These are phyloP conservation scores for Amblyopsis hoosieri DNA, from an alignment of 2,797 vertebrate genomes.

Conservation along the genomic window DNA sequence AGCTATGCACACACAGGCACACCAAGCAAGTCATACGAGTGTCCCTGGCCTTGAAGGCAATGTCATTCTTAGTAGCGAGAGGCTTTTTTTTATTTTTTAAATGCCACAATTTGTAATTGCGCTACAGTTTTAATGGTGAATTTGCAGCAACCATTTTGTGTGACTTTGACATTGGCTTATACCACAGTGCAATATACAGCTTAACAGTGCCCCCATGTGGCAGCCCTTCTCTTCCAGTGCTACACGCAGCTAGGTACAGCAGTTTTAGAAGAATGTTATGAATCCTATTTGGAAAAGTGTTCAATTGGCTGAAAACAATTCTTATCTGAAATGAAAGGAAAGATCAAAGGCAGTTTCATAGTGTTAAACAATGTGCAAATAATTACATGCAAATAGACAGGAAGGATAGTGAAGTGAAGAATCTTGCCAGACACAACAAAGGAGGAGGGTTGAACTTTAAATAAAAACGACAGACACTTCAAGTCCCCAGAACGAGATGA, in stretches of 20 bases:
- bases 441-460: conserved; percentile 61
- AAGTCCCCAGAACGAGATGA: conserved; percentile 51
- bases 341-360: conserved; percentile 9
- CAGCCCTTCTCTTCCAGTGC: conserved; percentile 44
- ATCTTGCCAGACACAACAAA: conserved; percentile 36
- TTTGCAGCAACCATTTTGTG: conserved; percentile 81
- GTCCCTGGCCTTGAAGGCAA: conserved; percentile 29
- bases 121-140: conserved; percentile 64
- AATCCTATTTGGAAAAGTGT: no score
- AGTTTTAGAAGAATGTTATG: conserved; percentile 17
- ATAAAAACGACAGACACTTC: conserved; percentile 63
- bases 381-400: not conserved
- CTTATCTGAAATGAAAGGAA: conserved; percentile 20
- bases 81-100: conserved; percentile 52
- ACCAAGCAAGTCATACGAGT: conserved; percentile 31
- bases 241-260: conserved; percentile 25
- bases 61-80: conserved; percentile 45
- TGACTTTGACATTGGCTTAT: conserved; percentile 59
- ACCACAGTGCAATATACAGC: conserved; percentile 72
- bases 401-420: conserved; percentile 23
- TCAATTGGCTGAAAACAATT: not conserved
- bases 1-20: conserved; percentile 33
- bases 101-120: conserved; percentile 70
- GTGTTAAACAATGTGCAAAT: not conserved
- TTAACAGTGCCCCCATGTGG: conserved; percentile 87